Evolutionary conservation across 2,888 invertebrate species (phyloP).

Genomic region (Osmoderma eremita): DNA sequence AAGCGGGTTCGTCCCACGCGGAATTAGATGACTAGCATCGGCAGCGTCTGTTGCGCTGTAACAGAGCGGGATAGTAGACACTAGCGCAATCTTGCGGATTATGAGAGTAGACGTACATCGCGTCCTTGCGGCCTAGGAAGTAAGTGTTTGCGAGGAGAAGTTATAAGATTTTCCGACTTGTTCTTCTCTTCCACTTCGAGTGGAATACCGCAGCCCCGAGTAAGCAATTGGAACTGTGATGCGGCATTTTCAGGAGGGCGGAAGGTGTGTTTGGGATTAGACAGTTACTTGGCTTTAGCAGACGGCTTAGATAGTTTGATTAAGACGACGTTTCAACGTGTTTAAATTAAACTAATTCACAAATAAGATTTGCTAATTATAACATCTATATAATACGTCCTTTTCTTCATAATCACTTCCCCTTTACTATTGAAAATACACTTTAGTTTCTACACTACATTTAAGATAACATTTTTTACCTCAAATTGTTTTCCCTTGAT

Average conservation of each 20-base stretch:
- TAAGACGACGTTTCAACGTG: neutral
- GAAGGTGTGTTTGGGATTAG: conserved; percentile 16
- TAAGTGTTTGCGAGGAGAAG: conserved; percentile 5
- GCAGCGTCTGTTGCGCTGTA: neutral
- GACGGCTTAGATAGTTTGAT: conserved; percentile 26
- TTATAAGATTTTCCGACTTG: conserved; percentile 21
- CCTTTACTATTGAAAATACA: too few species aligned
- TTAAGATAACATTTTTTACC: too few species aligned
- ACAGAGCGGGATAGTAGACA: too few species aligned
- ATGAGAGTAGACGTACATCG: neutral
- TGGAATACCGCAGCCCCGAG: neutral
- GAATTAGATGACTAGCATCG: conserved; percentile 13
- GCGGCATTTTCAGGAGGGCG: too few species aligned
- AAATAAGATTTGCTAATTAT: too few species aligned
- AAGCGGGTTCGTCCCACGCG: neutral
- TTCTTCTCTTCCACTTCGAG: neutral
- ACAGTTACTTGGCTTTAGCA: conserved; percentile 19
- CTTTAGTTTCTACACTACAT: too few species aligned
- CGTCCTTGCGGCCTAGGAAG: neutral
- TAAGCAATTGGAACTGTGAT: too few species aligned
- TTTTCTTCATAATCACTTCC: too few species aligned
- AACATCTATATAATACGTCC: too few species aligned
- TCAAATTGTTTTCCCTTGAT: too few species aligned
- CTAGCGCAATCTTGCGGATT: conserved; percentile 5
- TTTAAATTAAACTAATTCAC: too few species aligned